Percentiles rank a stretch among this genome's conserved stretches.
Evolutionary conservation across 1,140 invertebrate species (phyloP).

Genomic region (Tetraneura akinire): DNA sequence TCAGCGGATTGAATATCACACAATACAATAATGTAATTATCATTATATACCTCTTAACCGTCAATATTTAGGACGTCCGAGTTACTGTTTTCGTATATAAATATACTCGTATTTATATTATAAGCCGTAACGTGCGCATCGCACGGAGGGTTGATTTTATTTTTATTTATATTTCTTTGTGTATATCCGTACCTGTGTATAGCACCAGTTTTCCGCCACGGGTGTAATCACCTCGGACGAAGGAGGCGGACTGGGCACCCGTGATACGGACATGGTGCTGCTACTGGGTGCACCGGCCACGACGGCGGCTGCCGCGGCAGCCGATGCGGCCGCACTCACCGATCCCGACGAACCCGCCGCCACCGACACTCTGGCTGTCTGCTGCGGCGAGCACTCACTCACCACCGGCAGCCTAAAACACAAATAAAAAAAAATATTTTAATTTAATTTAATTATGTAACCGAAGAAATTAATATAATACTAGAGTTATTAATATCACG

Average conservation of each 20-base stretch:
- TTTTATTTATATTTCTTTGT: not conserved
- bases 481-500: too few species aligned
- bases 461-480: too few species aligned
- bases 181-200: constrained; percentile 89
- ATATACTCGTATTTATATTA: too few species aligned
- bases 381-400: constrained; percentile 79
- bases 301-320: constrained; percentile 65
- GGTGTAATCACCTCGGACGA: constrained; percentile 86
- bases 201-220: constrained; percentile 95
- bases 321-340: constrained; percentile 66
- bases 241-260: constrained; percentile 84
- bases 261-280: constrained; percentile 81
- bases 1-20: not conserved
- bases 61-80: too few species aligned
- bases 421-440: constrained; percentile 14
- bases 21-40: not conserved
- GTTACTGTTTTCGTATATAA: too few species aligned
- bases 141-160: not conserved
- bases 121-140: too few species aligned
- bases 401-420: constrained; percentile 74
- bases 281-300: constrained; percentile 70
- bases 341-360: constrained; percentile 67
- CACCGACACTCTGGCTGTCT: constrained; percentile 61
- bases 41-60: not conserved
- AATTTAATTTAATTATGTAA: too few species aligned